Base-by-base conservation (phyloP, 2,888 invertebrate genomes). In the Suillia variegata region DNA sequence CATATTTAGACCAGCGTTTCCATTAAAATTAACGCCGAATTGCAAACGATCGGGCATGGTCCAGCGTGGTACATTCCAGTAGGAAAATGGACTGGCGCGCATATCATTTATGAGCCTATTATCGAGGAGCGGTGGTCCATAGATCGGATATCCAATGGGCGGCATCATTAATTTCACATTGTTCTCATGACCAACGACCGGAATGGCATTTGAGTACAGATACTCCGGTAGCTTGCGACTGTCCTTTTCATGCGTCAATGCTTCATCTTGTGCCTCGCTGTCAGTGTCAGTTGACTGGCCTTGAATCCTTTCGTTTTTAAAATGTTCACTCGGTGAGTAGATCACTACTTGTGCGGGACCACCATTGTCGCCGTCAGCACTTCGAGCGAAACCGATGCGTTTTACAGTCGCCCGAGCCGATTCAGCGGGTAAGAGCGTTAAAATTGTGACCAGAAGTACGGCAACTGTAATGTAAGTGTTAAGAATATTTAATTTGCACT, bases 191-290 rank as follows among this genome's bases (percentile, higher is more conserved):
- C n/a, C n/a, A 31, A 67, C 62, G 67, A 78, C 66, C 22, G 78
- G 75, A 18, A 75, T 71, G 6, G 70, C 22, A 59, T 70, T 77
- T 5, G 75, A 63, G 54, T 76, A 76, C 4, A 78, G 63, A 62
- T 77, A 77, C 5, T 77, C 76, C n/a, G 77, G 79, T 10, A 78
- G 59, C 26, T 75, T 77, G 33, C 74, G 74, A 1, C 65, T 50
- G 20, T 74, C 77, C 38, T 73, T 71, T n/a, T 67, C 67, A 1
- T 33, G n/a, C 24, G 13, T 48, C 54, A 22, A 22, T 47, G 24
- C 33, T 33, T 45, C 55, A n/a, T 66, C 63, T 2, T 60, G 54
- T 2, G 33, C 12, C 8, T 56, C 24, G n/a, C 34, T 38, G 2
- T 55, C 61, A 17, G 51, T 34, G 15, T 59, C 52, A 12, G 62